Conservation (phyloP, 2,888 invertebrate genomes). For the Mermis nigrescens region DNA sequence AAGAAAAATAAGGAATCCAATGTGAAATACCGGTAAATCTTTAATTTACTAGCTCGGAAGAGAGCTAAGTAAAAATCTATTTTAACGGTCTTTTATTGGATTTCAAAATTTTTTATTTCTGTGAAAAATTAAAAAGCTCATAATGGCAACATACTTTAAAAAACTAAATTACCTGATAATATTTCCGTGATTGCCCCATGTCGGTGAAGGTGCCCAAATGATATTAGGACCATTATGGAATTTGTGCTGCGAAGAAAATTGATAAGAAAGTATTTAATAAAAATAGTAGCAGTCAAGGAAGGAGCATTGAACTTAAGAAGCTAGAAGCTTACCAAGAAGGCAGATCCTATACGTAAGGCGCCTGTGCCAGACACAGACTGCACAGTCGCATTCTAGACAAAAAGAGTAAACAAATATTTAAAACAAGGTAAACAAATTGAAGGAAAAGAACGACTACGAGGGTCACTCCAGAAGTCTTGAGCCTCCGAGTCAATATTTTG, state of each 20-base stretch:
- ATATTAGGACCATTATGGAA: slow-evolving; percentile 55
- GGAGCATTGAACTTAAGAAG: neutral
- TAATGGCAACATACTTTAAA: neutral
- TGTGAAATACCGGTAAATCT: too few relatives aligned
- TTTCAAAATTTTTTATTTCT: too few relatives aligned
- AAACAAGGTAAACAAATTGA: too few relatives aligned
- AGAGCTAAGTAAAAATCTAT: too few relatives aligned
- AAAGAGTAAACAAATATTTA: too few relatives aligned
- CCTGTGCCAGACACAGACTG: slow-evolving; percentile 93
- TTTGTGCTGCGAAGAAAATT: slow-evolving; percentile 23
- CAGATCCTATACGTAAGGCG: slow-evolving; percentile 72
- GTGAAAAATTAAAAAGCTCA: too few relatives aligned
- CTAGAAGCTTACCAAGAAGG: slow-evolving; percentile 48
- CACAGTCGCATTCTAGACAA: slow-evolving; percentile 47
- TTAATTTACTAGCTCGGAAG: too few relatives aligned
- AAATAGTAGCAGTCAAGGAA: neutral
- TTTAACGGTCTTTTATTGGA: too few relatives aligned
- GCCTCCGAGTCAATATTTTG: too few relatives aligned
- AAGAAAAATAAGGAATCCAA: too few relatives aligned
- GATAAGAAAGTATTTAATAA: neutral
- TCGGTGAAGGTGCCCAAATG: slow-evolving; percentile 65
- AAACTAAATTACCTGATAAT: slow-evolving; percentile 50
- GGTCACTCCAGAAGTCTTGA: too few relatives aligned
- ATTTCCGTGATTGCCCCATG: slow-evolving; percentile 95
- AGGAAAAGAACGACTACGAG: neutral